Evolutionary conservation across 2,113 vertebrate genomes (phyloP), one percentile per base, ranked within the genome.

Genomic region (Peromyscus leucopus): DNA sequence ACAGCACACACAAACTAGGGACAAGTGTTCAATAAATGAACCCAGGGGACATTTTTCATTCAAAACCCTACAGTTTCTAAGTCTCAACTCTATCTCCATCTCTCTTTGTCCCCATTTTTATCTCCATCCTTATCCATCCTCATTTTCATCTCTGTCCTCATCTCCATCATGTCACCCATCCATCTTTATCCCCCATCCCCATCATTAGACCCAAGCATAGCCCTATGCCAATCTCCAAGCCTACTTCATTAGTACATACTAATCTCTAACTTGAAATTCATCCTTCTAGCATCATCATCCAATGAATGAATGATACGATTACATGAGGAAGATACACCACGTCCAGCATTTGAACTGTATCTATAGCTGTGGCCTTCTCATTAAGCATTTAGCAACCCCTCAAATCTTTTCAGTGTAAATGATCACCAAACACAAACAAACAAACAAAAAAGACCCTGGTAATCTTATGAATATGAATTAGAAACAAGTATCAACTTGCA

Each of bases 341-440:
- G 33, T 65, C 69, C 31, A 95, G 55, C 90, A 80, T 83, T 71
- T 97, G 67, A 95, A 88, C 4, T 90, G 90, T 46, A 89, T 51
- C 12, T 39, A 89, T 59, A 88, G 80, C 26, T 96, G 57, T 79
- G 17, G 11, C 91, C 72, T 96, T 69, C 82, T 89, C 15, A 28
- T 13, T 46, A 80, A 95, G 63, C 24, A 97, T 61, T 28, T 26
- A 1, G 0, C 28, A 4, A 89, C 92, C 95, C 94, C 82, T 76
- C 28, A 74, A 0, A 84, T 59, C 17, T 33, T 71, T 97, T 91
- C 1, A 92, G 17, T 74, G n/a, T 55, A 67, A 78, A 78, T 16
- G 9, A 75, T 76, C 71, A 87, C 28, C 55, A 55, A 55, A 55
- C 11, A 55, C 55, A 55, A 55, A 55, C 55, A 55, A 55, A 55